These are phyloP conservation scores for Danio choprae DNA, from an alignment of 2,797 vertebrate species.

Conservation along the genomic window DNA sequence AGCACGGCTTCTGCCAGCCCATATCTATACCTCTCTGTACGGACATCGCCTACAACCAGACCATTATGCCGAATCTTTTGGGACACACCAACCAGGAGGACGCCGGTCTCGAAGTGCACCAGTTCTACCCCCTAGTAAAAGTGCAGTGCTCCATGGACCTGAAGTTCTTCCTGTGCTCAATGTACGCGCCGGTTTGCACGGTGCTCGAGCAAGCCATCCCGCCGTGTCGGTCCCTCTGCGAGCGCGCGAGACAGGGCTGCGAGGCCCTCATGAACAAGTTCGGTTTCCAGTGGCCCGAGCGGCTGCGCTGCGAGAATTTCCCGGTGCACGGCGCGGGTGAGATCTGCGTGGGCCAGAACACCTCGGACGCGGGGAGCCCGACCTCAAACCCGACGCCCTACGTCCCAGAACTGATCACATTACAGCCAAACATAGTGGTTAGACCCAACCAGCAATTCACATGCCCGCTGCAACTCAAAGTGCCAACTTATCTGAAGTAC, in stretches of 20 bases:
- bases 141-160: conserved; percentile 91
- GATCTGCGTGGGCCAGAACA: conserved; percentile 95
- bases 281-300: conserved; percentile 94
- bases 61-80: conserved; percentile 94
- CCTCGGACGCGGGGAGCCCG: conserved; percentile 82
- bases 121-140: conserved; percentile 94
- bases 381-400: conserved; percentile 83
- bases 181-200: conserved; percentile 98
- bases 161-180: conserved; percentile 97
- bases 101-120: conserved; percentile 92
- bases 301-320: conserved; percentile 90
- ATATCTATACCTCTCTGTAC: conserved; percentile 95
- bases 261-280: conserved; percentile 96
- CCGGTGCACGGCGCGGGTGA: conserved; percentile 89
- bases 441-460: conserved; percentile 81
- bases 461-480: conserved; percentile 91
- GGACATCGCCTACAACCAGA: conserved; percentile 96
- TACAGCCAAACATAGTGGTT: conserved; percentile 67
- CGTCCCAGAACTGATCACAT: conserved; percentile 78
- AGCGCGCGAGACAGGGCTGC: conserved; percentile 89
- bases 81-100: conserved; percentile 96
- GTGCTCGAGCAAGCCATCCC: conserved; percentile 95
- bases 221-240: conserved; percentile 89
- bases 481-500: conserved; percentile 93
- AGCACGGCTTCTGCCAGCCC: conserved; percentile 96